A percentile compares a stretch with the other conserved stretches of the same genome.
These are phyloP conservation scores for Trachemys scripta DNA, from an alignment of 2,113 vertebrate species.

Conservation along the genomic window DNA sequence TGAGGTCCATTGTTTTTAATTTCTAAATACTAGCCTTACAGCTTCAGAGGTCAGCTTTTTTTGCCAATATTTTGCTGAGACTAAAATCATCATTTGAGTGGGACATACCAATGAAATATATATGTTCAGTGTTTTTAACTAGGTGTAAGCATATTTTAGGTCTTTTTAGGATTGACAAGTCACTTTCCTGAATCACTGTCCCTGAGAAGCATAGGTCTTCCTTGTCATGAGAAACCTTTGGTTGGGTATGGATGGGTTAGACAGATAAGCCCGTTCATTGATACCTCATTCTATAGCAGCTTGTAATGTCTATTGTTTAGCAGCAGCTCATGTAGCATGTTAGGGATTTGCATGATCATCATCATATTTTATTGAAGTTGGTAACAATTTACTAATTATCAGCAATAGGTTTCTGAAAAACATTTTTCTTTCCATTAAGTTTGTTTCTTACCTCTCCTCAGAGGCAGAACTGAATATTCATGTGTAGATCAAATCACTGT, in stretches of 20 bases:
- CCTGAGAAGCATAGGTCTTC: background rate
- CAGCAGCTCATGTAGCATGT: background rate
- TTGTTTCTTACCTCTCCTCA: conserved; percentile 61
- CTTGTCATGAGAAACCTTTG: background rate
- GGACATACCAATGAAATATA: conserved; percentile 31
- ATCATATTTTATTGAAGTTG: conserved; percentile 38
- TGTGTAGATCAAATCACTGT: conserved; percentile 46
- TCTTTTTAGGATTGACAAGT: background rate
- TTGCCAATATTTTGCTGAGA: conserved; percentile 14
- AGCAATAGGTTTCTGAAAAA: conserved; percentile 53
- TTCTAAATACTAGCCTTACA: conserved; percentile 18
- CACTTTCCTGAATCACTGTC: background rate
- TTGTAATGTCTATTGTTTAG: background rate
- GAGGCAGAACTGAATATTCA: conserved; percentile 67
- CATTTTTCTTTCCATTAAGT: conserved; percentile 59
- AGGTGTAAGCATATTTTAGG: conserved; percentile 50
- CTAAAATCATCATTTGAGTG: conserved; percentile 34
- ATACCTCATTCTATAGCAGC: background rate
- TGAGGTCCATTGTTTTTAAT: conserved; percentile 4
- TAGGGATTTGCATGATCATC: background rate
- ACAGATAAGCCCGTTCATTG: rapidly evolving
- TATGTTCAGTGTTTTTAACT: conserved; percentile 20
- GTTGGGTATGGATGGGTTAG: background rate
- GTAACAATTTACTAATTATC: conserved; percentile 62
- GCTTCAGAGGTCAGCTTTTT: background rate